These are phyloP conservation scores for Diadumene lineata DNA, from an alignment of 92 coral and sea anemone species.

Conservation along the genomic window DNA sequence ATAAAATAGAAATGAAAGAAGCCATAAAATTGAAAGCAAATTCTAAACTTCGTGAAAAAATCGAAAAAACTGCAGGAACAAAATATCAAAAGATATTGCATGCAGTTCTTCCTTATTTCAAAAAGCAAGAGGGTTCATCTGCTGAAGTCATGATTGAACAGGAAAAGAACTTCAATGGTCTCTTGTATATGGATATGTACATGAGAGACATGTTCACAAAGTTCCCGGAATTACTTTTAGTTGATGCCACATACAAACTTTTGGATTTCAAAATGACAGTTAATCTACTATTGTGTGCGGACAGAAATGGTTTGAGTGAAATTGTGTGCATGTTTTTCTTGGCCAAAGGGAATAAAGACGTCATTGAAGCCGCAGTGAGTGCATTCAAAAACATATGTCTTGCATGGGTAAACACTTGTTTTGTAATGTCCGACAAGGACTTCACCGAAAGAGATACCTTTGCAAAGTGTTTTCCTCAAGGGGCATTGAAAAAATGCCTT, in stretches of 20 bases:
- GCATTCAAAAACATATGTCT: too few relatives aligned
- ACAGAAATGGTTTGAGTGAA: conserved; percentile 61
- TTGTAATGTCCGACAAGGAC: too few relatives aligned
- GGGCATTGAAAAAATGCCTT: too few relatives aligned
- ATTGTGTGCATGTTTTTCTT: conserved; percentile 57
- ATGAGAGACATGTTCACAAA: not conserved
- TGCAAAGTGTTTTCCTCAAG: too few relatives aligned
- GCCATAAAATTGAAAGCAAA: too few relatives aligned
- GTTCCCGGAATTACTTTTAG: not conserved
- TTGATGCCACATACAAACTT: conserved; percentile 42
- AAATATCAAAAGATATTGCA: conserved; percentile 46
- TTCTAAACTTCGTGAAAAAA: not conserved
- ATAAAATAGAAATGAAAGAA: too few relatives aligned
- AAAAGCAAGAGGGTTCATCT: not conserved
- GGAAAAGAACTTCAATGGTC: conserved; percentile 7
- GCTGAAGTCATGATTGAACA: conserved; percentile 5
- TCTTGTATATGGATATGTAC: conserved; percentile 2
- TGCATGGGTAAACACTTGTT: too few relatives aligned
- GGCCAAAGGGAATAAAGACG: conserved; percentile 62
- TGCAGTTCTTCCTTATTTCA: conserved; percentile 20
- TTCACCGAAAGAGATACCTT: too few relatives aligned
- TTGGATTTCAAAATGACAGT: conserved; percentile 56
- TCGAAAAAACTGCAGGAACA: conserved; percentile 39
- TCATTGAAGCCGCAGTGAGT: too few relatives aligned
- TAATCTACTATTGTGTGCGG: conserved; percentile 51